Percentiles rank a stretch among this genome's conserved stretches.
Conservation (phyloP, 2,113 vertebrate species). For the Elanoides forficatus region DNA sequence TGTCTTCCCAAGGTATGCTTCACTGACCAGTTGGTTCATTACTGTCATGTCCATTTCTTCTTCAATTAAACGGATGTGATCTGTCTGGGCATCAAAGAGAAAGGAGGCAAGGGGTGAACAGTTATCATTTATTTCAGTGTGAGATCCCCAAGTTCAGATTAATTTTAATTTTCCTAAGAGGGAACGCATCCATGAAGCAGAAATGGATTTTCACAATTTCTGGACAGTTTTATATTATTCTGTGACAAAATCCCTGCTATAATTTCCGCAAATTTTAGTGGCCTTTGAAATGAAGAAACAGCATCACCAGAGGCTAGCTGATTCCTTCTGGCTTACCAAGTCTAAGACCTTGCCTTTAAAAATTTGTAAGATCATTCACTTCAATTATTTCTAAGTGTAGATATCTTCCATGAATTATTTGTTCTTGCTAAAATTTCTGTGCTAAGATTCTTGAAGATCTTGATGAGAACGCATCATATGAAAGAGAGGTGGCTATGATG, state of each 20-base stretch:
- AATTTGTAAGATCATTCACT: background rate
- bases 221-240: background rate
- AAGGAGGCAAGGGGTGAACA: background rate
- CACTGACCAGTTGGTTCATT: background rate
- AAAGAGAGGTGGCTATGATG: background rate
- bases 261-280: background rate
- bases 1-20: background rate
- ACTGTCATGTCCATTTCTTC: background rate
- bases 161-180: background rate
- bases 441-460: background rate
- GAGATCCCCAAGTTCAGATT: background rate
- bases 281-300: background rate
- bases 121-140: background rate
- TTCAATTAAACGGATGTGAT: background rate
- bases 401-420: background rate
- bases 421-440: background rate
- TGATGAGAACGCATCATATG: background rate
- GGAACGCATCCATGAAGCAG: background rate
- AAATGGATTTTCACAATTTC: background rate
- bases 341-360: background rate
- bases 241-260: background rate
- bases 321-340: background rate
- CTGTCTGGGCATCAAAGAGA: background rate
- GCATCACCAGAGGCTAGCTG: background rate
- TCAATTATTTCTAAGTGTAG: background rate